Evolutionary conservation across 2,797 vertebrate species (phyloP), one percentile per base, ranked within the genome.

Genomic region (Tapera naevia): DNA sequence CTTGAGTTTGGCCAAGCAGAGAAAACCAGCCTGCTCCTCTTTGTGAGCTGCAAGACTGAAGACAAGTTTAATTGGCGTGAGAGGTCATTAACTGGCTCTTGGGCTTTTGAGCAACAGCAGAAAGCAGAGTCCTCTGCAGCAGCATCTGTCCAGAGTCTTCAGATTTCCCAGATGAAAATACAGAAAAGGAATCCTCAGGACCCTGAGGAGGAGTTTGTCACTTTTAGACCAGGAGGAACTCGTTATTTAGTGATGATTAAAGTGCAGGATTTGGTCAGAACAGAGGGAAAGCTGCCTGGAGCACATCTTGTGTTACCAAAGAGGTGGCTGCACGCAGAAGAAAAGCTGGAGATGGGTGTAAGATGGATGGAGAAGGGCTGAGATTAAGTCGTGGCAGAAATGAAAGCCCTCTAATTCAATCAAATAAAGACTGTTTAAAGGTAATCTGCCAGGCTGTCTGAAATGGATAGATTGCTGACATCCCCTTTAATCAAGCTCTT

Each of bases 401-500:
- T 57, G 37, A 71, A 84, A 93, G 64, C 78, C 80, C 53, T 75
- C 58, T 84, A 81, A 91, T 88, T 84, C 80, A 87, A 70, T 89
- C 84, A 86, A 76, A 88, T 83, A 56, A 87, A 91, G 67, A 41
- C 72, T 74, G 60, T 96, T 95, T 89, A 35, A 75, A 88, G 76
- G 56, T 93, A 95, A 96, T 86, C 82, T 84, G 51, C 61, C 62
- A 71, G 82, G 69, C 85, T 94, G 87, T 62, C 86, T 94, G 91
- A 53, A 92, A 89, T 17, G 23, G 86, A 28, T 50, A 75, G 75
- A 80, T 94, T 94, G 86, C 88, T 93, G 94, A 94, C 96, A 94
- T 78, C 71, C 96, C 82, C 86, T 91, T 93, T 90, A 94, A 95
- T 93, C 96, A 96, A 88, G 65, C 86, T 58, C 89, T 86, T 91